Percentiles rank a stretch among this genome's conserved stretches.
Conservation (phyloP, 2,797 vertebrate genomes). For the Gobio occitaniae region DNA sequence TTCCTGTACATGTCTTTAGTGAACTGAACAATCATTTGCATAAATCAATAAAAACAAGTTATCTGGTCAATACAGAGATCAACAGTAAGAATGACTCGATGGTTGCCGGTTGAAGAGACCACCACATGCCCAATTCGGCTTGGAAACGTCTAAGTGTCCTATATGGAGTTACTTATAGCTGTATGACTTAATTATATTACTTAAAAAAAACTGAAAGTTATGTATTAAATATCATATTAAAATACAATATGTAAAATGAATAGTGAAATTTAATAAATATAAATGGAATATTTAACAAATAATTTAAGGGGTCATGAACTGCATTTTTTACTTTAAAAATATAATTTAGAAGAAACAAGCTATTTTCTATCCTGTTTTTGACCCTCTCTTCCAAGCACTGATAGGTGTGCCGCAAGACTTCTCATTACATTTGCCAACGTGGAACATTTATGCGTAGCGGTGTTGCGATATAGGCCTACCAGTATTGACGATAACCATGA, state of each 20-base stretch:
- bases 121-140: background rate
- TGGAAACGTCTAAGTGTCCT: background rate
- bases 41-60: conserved; percentile 28
- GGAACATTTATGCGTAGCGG: background rate
- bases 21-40: conserved; percentile 14
- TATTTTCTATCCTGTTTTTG: background rate
- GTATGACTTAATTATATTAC: background rate
- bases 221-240: background rate
- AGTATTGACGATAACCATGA: too few relatives aligned
- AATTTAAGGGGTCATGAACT: background rate
- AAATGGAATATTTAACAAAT: background rate
- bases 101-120: background rate
- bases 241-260: background rate
- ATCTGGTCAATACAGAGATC: background rate
- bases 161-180: background rate
- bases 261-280: background rate
- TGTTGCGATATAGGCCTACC: too few relatives aligned
- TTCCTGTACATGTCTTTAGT: background rate
- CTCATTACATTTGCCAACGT: background rate
- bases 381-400: background rate
- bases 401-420: background rate
- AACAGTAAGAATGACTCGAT: background rate
- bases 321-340: background rate
- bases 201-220: background rate
- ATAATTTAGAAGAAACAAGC: background rate